phyloP scores from a whole-genome alignment of 2,113 vertebrate genomes.

The Muscicapa adusta region DNA sequence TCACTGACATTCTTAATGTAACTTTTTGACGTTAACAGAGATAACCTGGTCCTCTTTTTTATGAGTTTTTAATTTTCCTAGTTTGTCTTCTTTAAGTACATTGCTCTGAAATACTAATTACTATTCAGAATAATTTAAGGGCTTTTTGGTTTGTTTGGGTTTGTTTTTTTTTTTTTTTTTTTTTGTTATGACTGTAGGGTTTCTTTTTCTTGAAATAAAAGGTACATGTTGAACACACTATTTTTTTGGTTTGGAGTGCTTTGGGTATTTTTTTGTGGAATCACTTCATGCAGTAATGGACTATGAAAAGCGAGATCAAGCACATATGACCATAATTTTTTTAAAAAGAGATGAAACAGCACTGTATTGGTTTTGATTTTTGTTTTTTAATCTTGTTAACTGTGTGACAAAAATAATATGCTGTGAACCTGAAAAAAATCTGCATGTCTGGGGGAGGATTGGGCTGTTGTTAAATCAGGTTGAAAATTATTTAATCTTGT shows the following conservation, averaged over 20 bases:
- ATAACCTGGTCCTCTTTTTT: not conserved
- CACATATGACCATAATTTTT: not conserved
- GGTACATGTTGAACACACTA: not conserved
- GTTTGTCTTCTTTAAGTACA: not conserved
- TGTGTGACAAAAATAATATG: not conserved
- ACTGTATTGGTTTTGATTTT: not conserved
- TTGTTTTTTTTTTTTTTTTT: too few relatives aligned
- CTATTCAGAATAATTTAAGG: not conserved
- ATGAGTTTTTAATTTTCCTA: not conserved
- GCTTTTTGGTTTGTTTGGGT: not conserved
- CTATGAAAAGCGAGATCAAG: not conserved
- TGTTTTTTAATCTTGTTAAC: not conserved
- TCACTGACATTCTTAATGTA: not conserved
- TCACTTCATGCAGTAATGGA: not conserved
- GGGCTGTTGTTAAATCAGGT: not conserved
- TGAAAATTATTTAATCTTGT: not conserved
- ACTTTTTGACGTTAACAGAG: not conserved
- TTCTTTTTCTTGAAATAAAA: not conserved
- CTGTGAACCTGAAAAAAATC: not conserved
- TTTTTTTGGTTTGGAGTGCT: not conserved
- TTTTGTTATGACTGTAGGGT: not conserved
- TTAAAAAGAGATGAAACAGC: not conserved
- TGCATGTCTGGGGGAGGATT: not conserved
- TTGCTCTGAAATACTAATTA: not conserved
- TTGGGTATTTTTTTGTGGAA: not conserved